Evolutionary conservation across 92 coral and sea anemone species (phyloP).

Genomic region (Epizoanthus scotinus): DNA sequence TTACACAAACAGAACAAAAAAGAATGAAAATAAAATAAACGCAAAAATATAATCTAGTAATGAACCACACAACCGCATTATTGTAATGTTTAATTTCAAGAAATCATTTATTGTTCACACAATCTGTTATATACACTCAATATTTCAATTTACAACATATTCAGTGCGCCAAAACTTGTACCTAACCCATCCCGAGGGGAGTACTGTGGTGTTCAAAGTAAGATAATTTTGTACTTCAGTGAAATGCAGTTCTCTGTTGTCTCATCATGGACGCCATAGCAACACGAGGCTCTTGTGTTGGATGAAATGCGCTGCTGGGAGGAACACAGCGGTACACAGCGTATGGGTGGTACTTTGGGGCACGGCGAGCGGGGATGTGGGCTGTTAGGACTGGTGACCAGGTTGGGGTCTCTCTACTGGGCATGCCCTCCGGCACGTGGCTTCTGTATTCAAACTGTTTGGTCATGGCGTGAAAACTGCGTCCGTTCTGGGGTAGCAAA

Average conservation of each 20-base stretch:
- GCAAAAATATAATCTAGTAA: no score
- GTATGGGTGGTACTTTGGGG: no score
- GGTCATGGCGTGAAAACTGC: conserved; percentile 13
- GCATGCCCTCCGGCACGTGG: background rate
- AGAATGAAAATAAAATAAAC: no score
- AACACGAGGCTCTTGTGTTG: background rate
- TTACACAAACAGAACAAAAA: no score
- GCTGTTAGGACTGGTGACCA: conserved; percentile 30
- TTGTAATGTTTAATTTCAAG: no score
- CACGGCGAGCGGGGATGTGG: conserved; percentile 16
- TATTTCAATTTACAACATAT: no score
- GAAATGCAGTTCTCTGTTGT: background rate
- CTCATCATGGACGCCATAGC: conserved; percentile 5
- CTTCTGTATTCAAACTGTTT: conserved; percentile 1
- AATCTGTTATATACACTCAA: no score
- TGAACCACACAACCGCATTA: no score
- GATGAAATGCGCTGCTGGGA: background rate
- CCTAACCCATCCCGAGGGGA: no score
- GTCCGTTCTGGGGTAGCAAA: background rate
- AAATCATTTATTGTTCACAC: no score
- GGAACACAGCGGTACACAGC: conserved; percentile 16
- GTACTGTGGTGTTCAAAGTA: background rate
- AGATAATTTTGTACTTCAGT: conserved; percentile 1
- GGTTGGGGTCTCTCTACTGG: conserved; percentile 8
- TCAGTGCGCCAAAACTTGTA: no score